Evolutionary conservation across 1,140 invertebrate species (phyloP).

Genomic region (Homalodisca vitripennis): DNA sequence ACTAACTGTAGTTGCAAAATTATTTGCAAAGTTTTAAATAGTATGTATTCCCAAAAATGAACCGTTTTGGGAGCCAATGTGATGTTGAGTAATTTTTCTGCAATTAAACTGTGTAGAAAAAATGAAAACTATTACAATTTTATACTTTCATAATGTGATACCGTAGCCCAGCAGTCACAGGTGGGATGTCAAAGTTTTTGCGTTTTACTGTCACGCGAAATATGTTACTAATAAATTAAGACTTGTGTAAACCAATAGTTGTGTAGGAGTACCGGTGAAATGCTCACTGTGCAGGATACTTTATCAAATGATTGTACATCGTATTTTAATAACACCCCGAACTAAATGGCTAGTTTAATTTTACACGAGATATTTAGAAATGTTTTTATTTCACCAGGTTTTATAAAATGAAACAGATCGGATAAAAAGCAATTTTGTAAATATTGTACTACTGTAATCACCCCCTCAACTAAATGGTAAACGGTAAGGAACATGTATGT

Average conservation of each 20-base stretch:
- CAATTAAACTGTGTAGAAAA: no score
- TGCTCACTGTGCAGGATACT: conserved; percentile 17
- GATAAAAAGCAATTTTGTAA: conserved; percentile 17
- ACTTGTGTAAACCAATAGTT: not conserved
- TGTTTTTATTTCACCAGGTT: not conserved
- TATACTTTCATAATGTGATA: no score
- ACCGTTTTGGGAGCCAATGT: no score
- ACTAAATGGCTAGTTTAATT: not conserved
- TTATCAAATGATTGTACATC: not conserved
- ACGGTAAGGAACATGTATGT: conserved; percentile 7
- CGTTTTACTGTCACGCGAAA: no score
- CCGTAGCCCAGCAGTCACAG: no score
- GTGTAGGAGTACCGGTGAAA: not conserved
- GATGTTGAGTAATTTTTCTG: no score
- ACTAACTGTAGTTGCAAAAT: no score
- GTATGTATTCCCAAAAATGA: no score
- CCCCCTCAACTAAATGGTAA: conserved; percentile 24
- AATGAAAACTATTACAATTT: no score
- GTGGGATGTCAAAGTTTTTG: no score
- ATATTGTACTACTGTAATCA: conserved; percentile 26
- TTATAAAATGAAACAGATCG: not conserved
- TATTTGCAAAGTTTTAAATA: no score
- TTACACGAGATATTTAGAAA: not conserved
- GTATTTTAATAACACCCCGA: not conserved
- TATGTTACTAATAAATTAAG: not conserved